Evolutionary conservation across 1,140 invertebrate genomes (phyloP), one percentile per base, ranked within the genome.

Genomic region (Homalodisca vitripennis): DNA sequence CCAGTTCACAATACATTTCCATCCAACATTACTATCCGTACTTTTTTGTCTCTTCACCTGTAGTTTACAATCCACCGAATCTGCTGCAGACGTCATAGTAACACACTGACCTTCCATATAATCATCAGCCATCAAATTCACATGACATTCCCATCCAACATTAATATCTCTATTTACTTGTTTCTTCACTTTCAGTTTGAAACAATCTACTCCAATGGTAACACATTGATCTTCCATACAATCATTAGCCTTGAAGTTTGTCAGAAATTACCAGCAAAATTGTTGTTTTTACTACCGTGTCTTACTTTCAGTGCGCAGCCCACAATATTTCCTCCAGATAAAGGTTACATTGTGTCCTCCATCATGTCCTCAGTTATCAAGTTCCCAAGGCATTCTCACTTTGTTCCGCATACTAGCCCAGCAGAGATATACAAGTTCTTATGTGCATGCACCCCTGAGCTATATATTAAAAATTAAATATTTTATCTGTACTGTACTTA

Each of bases 21-120:
- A 41, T 41, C n/a, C n/a, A 41, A 10, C 34, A 41, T 41, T 41
- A 41, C 34, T 41, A 41, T 10, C 34, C 17, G 34, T 41, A 41
- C n/a, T n/a, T n/a, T 41, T 41, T 17, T 41, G 17, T 41, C 6
- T 41, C 17, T 41, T 41, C 34, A 41, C 17, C 6, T 41, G 6
- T 10, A 41, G 34, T 41, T 41, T 41, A 41, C 6, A 91, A 71
- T 91, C 90, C 14, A 90, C 89, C 6, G 92, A 93, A 76, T 93
- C 92, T 60, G 92, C 92, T 0, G 92, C 92, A 24, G 92, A 94
- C 77, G 92, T 94, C 65, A 41, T 41, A 6, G 34, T 17, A 41
- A 41, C 6, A 10, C 34, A 41, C 6, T 10, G 34, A 41, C 34
- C 6, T 41, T 41, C 17, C 17, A 41, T 41, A 10, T 17, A 41